phyloP scores from a whole-genome alignment of 2,797 vertebrate genomes.

The Bradypodion pumilum region DNA sequence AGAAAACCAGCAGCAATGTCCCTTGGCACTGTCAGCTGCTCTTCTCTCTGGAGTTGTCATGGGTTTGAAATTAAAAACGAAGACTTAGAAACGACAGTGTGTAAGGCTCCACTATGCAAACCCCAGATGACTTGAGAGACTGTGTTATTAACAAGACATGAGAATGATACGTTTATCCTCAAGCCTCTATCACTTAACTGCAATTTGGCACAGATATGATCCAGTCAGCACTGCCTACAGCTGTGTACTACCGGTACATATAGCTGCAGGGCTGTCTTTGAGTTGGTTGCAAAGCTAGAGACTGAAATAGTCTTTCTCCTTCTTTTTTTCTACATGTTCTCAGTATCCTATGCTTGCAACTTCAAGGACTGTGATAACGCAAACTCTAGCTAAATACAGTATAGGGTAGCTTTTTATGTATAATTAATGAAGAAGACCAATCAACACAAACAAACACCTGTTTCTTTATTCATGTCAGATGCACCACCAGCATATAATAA shows the following conservation, averaged over 20 bases:
- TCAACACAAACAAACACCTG: too few relatives aligned
- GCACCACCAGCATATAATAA: too few relatives aligned
- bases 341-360: background rate
- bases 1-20: background rate
- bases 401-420: background rate
- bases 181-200: background rate
- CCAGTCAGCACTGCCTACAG: background rate
- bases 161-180: constrained; percentile 1
- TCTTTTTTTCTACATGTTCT: background rate
- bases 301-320: background rate
- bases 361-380: background rate
- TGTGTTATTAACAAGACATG: background rate
- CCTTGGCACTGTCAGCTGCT: background rate
- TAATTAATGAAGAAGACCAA: background rate
- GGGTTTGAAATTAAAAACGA: constrained; percentile 10
- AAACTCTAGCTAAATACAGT: background rate
- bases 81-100: background rate
- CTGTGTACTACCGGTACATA: background rate
- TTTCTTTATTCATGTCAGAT: too few relatives aligned
- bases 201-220: background rate
- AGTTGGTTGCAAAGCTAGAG: background rate
- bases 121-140: background rate
- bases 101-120: background rate
- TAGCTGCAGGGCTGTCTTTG: constrained; percentile 23
- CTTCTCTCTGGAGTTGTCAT: constrained; percentile 25